These are phyloP conservation scores for Trachurus trachurus DNA, from an alignment of 2,797 vertebrate genomes.

Conservation along the genomic window DNA sequence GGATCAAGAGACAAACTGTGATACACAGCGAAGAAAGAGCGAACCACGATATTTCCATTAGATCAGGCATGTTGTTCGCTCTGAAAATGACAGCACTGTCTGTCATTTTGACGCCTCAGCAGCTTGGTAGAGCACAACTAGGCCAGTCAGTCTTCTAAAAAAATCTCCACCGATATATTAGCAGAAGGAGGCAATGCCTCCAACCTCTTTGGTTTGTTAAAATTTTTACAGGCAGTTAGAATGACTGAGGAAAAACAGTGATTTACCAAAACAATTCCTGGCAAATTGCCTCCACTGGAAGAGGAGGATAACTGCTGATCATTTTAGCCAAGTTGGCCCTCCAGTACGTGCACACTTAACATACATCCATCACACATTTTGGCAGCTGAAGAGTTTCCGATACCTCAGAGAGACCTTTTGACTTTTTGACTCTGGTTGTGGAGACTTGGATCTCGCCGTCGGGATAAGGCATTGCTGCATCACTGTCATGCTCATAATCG, in stretches of 20 bases:
- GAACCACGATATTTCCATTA: slow-evolving; percentile 43
- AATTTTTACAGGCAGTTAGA: slow-evolving; percentile 15
- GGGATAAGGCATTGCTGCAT: slow-evolving; percentile 54
- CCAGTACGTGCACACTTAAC: not conserved
- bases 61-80: slow-evolving; percentile 46
- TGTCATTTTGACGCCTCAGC: slow-evolving; percentile 40
- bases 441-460: slow-evolving; percentile 35
- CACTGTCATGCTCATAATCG: slow-evolving; percentile 71
- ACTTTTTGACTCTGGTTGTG: slow-evolving; percentile 62
- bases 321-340: not conserved
- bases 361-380: slow-evolving; percentile 2
- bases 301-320: not conserved
- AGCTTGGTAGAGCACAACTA: slow-evolving; percentile 23
- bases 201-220: not conserved
- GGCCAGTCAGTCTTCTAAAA: slow-evolving; percentile 44
- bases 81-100: slow-evolving; percentile 46
- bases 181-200: slow-evolving; percentile 12
- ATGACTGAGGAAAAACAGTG: slow-evolving; percentile 11
- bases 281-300: not conserved
- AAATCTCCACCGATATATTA: slow-evolving; percentile 42
- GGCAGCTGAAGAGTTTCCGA: slow-evolving; percentile 41
- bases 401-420: slow-evolving; percentile 51
- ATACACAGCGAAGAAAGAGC: slow-evolving; percentile 36
- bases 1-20: slow-evolving; percentile 46
- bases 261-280: not conserved